Evolutionary conservation across 2,888 invertebrate genomes (phyloP).

Genomic region (Nasonovia ribisnigri): DNA sequence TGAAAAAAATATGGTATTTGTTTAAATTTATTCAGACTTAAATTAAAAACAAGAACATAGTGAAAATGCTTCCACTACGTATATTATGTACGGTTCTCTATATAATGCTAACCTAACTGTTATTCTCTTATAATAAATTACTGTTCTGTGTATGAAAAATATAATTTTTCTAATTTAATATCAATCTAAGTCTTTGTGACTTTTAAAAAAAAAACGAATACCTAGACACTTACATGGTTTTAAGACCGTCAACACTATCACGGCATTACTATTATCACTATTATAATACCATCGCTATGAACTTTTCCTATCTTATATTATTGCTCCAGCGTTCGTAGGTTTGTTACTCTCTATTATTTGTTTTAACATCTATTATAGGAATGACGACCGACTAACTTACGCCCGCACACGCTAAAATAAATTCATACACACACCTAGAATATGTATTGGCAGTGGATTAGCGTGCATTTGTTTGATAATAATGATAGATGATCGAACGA

Average conservation of each 20-base stretch:
- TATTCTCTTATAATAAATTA: not conserved
- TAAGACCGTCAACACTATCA: not conserved
- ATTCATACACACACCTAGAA: not conserved
- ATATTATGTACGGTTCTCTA: too few species aligned
- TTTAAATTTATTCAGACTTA: not conserved
- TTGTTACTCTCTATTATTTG: not conserved
- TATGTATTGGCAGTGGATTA: not conserved
- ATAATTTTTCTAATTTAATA: not conserved
- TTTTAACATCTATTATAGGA: not conserved
- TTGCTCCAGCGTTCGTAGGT: not conserved
- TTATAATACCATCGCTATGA: not conserved
- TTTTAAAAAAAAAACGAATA: not conserved
- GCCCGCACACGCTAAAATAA: not conserved
- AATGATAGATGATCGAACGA: conserved; percentile 36
- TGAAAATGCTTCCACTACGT: not conserved
- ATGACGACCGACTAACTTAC: not conserved
- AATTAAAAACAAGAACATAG: not conserved
- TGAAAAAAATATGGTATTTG: not conserved
- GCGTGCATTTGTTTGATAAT: not conserved
- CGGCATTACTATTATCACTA: not conserved
- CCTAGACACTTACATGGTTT: not conserved
- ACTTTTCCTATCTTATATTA: not conserved
- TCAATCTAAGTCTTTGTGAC: not conserved
- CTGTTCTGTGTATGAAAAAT: not conserved
- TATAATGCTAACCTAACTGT: too few species aligned